A percentile compares a stretch with the other conserved stretches of the same genome.
phyloP scores from a whole-genome alignment of 1,140 invertebrate species.

The Drosophila setifemur region DNA sequence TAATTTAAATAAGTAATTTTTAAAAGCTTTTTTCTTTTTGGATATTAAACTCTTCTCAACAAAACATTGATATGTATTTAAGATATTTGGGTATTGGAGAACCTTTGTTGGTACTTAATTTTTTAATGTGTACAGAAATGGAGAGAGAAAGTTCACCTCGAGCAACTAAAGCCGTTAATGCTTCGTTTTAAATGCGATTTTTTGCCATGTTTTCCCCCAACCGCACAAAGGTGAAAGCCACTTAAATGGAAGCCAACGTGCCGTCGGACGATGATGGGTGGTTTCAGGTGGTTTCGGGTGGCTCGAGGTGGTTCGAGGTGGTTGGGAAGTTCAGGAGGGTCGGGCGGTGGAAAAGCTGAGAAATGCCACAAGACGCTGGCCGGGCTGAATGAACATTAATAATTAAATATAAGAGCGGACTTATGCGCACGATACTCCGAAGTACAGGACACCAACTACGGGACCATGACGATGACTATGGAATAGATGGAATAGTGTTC shows the following conservation, averaged over 20 bases:
- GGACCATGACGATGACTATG: conserved; percentile 21
- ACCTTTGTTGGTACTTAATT: not conserved
- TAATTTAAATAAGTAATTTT: not conserved
- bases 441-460: conserved; percentile 3
- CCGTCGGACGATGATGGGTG: conserved; percentile 18
- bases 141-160: not conserved
- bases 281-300: not conserved
- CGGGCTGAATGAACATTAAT: conserved; percentile 63
- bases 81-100: too few relatives aligned
- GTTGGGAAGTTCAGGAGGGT: too few relatives aligned
- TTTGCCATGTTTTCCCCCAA: conserved; percentile 28
- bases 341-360: conserved; percentile 36
- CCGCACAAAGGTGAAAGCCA: conserved; percentile 52
- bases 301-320: not conserved
- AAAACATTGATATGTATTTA: too few relatives aligned
- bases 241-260: conserved; percentile 51
- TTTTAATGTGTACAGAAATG: not conserved
- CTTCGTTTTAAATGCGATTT: conserved; percentile 53
- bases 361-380: conserved; percentile 57
- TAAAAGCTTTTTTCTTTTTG: too few relatives aligned
- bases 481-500: conserved; percentile 47
- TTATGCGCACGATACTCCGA: conserved; percentile 46
- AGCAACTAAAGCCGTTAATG: conserved; percentile 42
- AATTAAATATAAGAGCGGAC: conserved; percentile 72
- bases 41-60: too few relatives aligned